Evolutionary conservation across 2,113 vertebrate species (phyloP).

Genomic region (Dicrurus megarhynchus): DNA sequence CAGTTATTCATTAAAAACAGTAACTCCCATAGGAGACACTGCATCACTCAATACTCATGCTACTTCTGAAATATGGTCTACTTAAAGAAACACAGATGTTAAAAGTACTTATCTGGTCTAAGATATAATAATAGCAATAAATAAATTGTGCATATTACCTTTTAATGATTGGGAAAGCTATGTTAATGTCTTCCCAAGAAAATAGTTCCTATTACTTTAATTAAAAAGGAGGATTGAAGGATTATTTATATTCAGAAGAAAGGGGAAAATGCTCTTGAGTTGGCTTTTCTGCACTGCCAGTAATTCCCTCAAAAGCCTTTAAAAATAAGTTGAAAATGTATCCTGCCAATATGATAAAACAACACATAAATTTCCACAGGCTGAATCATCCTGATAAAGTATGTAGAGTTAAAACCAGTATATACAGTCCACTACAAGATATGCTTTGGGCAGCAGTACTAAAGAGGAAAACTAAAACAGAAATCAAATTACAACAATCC

Average conservation of each 20-base stretch:
- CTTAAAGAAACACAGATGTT: conserved; percentile 9
- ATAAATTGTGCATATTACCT: neutral
- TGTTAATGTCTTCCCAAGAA: neutral
- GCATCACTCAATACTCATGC: neutral
- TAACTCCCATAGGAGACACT: conserved; percentile 1
- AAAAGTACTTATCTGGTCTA: neutral
- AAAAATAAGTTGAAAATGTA: neutral
- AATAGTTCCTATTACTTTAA: neutral
- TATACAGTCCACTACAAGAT: neutral
- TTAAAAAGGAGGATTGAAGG: neutral
- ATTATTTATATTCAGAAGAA: neutral
- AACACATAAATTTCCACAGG: neutral
- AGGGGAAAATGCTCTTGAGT: neutral
- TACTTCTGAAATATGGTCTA: neutral
- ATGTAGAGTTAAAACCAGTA: neutral
- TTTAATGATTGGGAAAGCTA: neutral
- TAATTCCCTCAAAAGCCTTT: neutral
- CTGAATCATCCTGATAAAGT: neutral
- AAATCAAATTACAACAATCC: neutral
- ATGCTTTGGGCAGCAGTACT: neutral
- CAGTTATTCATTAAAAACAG: conserved; percentile 76
- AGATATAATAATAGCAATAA: neutral
- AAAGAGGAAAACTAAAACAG: neutral
- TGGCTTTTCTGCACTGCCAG: neutral
- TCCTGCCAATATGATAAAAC: neutral